Evolutionary conservation across 1,140 invertebrate species (phyloP).

Genomic region (Notospermus geniculatus): DNA sequence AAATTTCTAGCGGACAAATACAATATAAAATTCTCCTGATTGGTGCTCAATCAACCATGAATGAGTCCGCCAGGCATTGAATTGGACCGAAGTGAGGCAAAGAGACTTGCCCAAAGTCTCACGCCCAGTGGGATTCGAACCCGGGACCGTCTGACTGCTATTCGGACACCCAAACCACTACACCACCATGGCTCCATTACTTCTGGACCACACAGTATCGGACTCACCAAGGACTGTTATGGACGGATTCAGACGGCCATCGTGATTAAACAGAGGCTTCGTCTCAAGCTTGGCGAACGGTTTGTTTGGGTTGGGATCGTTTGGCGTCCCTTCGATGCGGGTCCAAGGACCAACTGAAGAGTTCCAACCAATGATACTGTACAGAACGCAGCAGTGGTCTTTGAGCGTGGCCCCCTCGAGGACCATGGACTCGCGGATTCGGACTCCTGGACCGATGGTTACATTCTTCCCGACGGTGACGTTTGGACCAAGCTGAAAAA

Average conservation of each 20-base stretch:
- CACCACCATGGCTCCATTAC: too few relatives aligned
- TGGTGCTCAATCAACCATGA: too few relatives aligned
- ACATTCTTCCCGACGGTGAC: constrained; percentile 91
- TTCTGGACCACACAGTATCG: background rate
- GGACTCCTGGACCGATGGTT: constrained; percentile 80
- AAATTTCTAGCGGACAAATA: too few relatives aligned
- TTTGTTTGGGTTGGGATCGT: constrained; percentile 97
- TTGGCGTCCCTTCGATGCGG: constrained; percentile 74
- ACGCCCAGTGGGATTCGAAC: too few relatives aligned
- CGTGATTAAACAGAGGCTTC: constrained; percentile 84
- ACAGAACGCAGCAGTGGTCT: constrained; percentile 86
- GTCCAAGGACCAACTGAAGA: constrained; percentile 86
- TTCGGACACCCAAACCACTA: too few relatives aligned
- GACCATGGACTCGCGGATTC: constrained; percentile 92
- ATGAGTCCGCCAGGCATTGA: too few relatives aligned
- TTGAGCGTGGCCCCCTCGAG: constrained; percentile 83
- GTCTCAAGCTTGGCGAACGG: constrained; percentile 99
- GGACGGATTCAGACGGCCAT: constrained; percentile 94
- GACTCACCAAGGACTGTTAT: constrained; percentile 89
- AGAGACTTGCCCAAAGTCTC: too few relatives aligned
- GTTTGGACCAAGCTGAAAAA: constrained; percentile 86
- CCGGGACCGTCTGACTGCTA: too few relatives aligned
- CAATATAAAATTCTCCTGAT: too few relatives aligned
- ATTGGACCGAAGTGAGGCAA: too few relatives aligned
- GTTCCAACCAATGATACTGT: constrained; percentile 82